A percentile compares a stretch with the other conserved stretches of the same genome.
Conservation (phyloP, 2,888 invertebrate species). For the Meiosimyza platycephala region DNA sequence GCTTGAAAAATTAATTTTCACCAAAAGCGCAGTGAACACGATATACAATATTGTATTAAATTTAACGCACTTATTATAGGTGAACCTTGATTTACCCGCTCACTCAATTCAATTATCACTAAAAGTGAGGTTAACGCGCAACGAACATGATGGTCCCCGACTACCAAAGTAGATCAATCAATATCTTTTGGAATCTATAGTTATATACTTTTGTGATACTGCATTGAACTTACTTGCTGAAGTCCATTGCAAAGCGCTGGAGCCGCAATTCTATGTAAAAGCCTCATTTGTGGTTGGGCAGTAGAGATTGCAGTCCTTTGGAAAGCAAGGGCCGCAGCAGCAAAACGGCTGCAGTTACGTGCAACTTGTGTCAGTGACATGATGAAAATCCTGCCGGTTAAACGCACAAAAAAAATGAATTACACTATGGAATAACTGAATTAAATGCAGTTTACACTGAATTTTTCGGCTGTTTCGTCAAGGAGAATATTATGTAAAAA, state of each 20-base stretch:
- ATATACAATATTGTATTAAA: no score
- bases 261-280: constrained; percentile 59
- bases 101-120: not conserved
- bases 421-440: not conserved
- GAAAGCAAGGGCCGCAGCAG: constrained; percentile 53
- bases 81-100: no score
- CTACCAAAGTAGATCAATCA: not conserved
- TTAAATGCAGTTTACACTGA: constrained; percentile 46
- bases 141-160: constrained; percentile 3
- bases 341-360: constrained; percentile 61
- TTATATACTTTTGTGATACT: not conserved
- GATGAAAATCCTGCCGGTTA: constrained; percentile 32
- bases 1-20: no score
- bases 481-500: constrained; percentile 63
- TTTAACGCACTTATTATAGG: no score
- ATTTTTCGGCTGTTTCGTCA: constrained; percentile 47
- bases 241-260: constrained; percentile 56
- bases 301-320: constrained; percentile 46
- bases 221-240: constrained; percentile 50
- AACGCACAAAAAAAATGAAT: not conserved
- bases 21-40: no score
- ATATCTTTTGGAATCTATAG: not conserved
- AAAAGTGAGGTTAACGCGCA: constrained; percentile 55
- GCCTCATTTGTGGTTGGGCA: constrained; percentile 58
- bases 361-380: constrained; percentile 66